Conservation (phyloP, 1,140 invertebrate species). For the Campoletis sonorensis region DNA sequence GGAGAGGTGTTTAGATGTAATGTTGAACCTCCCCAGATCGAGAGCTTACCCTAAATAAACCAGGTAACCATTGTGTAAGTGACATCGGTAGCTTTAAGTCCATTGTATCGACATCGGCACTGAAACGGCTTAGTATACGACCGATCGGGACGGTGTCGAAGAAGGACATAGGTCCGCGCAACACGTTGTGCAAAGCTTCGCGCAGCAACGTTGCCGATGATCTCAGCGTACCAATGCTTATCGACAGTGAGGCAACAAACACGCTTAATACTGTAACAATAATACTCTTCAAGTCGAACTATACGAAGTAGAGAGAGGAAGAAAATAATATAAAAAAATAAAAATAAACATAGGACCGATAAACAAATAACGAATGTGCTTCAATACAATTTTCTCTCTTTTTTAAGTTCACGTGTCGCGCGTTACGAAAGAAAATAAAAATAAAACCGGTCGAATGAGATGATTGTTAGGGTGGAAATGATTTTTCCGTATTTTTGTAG, state of each 20-base stretch:
- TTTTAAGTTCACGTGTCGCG: neutral
- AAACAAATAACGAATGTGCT: neutral
- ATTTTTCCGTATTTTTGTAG: too few species aligned
- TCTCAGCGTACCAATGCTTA: constrained; percentile 83
- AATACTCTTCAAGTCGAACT: constrained; percentile 60
- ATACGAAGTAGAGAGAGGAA: constrained; percentile 66
- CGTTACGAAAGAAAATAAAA: neutral
- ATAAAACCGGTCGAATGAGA: neutral
- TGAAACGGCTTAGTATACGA: constrained; percentile 90
- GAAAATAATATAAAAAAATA: too few species aligned
- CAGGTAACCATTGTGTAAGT: constrained; percentile 82
- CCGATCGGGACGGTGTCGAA: constrained; percentile 93
- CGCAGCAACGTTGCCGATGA: constrained; percentile 83
- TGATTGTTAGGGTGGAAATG: neutral
- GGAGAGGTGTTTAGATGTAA: constrained; percentile 9
- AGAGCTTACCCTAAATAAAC: constrained; percentile 72
- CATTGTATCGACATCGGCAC: constrained; percentile 88
- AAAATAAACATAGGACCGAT: too few species aligned
- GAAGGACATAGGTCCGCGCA: constrained; percentile 86
- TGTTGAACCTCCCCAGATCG: neutral
- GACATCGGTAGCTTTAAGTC: constrained; percentile 86
- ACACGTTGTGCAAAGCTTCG: constrained; percentile 81
- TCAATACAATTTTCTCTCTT: neutral
- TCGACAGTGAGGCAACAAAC: constrained; percentile 82
- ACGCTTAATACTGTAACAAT: constrained; percentile 81